These are phyloP conservation scores for Sicus ferrugineus DNA, from an alignment of 2,888 invertebrate genomes.

Conservation along the genomic window DNA sequence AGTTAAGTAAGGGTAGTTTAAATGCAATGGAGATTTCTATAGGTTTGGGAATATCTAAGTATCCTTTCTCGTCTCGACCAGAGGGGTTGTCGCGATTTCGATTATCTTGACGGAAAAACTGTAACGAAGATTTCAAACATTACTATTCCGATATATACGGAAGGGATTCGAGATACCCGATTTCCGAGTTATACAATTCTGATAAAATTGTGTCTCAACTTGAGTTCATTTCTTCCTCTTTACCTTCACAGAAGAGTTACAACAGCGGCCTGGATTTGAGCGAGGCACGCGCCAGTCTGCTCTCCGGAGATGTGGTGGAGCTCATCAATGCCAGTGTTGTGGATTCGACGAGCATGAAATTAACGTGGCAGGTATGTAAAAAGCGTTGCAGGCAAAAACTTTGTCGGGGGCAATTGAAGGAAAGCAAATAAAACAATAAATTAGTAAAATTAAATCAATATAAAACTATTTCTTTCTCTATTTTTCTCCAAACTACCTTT, in stretches of 20 bases:
- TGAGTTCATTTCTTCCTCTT: no score
- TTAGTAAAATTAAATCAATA: constrained; percentile 21
- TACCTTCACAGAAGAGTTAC: constrained; percentile 53
- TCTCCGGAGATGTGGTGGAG: constrained; percentile 80
- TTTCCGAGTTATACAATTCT: no score
- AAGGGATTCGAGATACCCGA: no score
- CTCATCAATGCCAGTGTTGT: constrained; percentile 83
- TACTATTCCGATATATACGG: no score
- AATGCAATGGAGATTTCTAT: no score
- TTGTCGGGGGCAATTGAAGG: neutral
- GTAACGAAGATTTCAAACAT: no score
- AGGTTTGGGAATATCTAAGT: no score
- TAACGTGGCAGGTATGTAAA: constrained; percentile 82
- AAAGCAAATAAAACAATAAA: constrained; percentile 16
- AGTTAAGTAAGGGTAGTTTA: no score
- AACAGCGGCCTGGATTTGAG: constrained; percentile 69
- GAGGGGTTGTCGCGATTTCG: no score
- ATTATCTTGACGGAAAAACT: no score
- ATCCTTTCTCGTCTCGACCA: no score
- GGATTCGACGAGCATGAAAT: constrained; percentile 84
- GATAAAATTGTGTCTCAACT: no score
- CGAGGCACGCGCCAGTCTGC: constrained; percentile 76
- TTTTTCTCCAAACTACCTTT: constrained; percentile 5
- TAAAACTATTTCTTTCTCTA: constrained; percentile 9
- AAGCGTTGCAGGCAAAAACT: constrained; percentile 13